Base-by-base conservation (phyloP, 2,113 vertebrate species). In the Excalfactoria chinensis region DNA sequence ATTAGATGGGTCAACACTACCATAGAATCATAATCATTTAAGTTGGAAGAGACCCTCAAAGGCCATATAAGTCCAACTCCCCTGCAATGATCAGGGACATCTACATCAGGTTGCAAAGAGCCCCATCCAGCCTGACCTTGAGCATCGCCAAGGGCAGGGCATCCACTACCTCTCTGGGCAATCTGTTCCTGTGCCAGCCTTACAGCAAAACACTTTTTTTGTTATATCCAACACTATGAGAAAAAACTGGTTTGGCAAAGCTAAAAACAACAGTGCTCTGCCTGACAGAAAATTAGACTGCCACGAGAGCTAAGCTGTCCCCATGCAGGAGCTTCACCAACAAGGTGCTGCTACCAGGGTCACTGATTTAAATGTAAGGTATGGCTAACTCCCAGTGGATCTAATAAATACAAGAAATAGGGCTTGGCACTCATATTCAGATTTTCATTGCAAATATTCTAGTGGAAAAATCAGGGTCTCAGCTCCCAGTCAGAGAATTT, bases 251-350 rank as follows among this genome's bases (percentile, higher is more conserved):
- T 81, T 72, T 35, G 22, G 23, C 43, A 44, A 21, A 17, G 13
- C 22, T 63, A 35, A 26, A 77, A 41, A 25, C 73, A 43, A 67
- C 10, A 53, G 23, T 1, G 2, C 13, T 70, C 21, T 48, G 16
- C 11, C 13, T 7, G 2, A 2, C 16, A n/a, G 5, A 43, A 12
- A 34, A 22, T 8, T 1, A 0, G 37, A 23, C 10, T 43, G 59
- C 35, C 20, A 58, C 11, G 40, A n/a, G 18, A 44, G 5, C 8
- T 56, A 37, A 40, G 30, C 20, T 72, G 26, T 40, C 63, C 63
- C 43, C 7, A 13, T 21, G 9, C 10, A 25, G 1, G 3, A 11
- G 26, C 30, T 5, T 13, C 2, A 1, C 37, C 0, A 3, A 25
- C 37, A 41, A 26, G 34, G 7, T 21, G 13, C 6, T 46, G 15